phyloP scores from a whole-genome alignment of 2,797 vertebrate species.

The Picus viridis region DNA sequence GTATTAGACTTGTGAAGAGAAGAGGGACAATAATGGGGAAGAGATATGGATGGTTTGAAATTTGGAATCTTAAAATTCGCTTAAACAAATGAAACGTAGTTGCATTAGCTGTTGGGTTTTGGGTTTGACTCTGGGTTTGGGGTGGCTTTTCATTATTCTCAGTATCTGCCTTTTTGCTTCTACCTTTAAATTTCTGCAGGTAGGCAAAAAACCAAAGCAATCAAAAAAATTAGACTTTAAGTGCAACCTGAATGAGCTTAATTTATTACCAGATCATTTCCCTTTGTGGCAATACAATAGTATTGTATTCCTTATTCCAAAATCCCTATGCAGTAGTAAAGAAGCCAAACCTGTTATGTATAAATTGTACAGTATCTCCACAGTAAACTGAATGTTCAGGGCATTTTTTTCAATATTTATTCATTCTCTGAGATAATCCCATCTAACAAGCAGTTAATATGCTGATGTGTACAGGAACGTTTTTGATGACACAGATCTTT shows the following conservation, averaged over 20 bases:
- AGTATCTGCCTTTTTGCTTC: background rate
- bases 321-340: background rate
- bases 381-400: slow-evolving; percentile 14
- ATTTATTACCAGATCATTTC: background rate
- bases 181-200: background rate
- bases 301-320: background rate
- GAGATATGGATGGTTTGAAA: background rate
- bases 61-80: background rate
- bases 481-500: slow-evolving; percentile 29
- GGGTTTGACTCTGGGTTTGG: too few species aligned
- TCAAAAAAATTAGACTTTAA: background rate
- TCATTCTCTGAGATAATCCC: slow-evolving; percentile 37
- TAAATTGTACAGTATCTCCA: background rate
- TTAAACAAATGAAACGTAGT: background rate
- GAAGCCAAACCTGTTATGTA: background rate
- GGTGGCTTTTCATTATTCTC: background rate
- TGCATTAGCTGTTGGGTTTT: background rate
- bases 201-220: background rate
- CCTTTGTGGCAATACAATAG: background rate
- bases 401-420: background rate
- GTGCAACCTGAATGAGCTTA: background rate
- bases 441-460: background rate
- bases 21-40: background rate
- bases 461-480: slow-evolving; percentile 9
- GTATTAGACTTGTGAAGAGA: background rate